phyloP scores from a whole-genome alignment of 2,797 vertebrate genomes.

The Martes flavigula region DNA sequence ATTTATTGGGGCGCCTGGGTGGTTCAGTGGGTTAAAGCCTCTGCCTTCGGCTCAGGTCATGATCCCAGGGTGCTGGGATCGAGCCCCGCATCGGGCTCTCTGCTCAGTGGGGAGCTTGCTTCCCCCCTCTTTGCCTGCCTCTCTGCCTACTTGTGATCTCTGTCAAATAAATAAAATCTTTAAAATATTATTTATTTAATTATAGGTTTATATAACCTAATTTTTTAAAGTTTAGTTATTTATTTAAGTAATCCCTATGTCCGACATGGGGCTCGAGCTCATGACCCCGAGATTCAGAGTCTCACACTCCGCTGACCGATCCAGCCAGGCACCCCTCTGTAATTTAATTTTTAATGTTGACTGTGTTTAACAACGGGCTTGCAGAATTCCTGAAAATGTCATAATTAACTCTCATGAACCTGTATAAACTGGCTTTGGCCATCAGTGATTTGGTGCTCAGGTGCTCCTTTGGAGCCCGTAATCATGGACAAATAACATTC shows the following conservation, averaged over 20 bases:
- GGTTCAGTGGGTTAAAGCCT: too few species aligned
- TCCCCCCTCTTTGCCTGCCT: too few species aligned
- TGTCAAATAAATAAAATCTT: not conserved
- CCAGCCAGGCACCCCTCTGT: not conserved
- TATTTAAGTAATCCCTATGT: not conserved
- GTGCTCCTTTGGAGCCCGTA: not conserved
- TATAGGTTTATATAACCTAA: not conserved
- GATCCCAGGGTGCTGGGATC: too few species aligned
- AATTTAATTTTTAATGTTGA: not conserved
- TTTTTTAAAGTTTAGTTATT: not conserved
- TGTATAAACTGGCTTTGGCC: not conserved
- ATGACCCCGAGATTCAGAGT: not conserved
- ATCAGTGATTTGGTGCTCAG: accelerated
- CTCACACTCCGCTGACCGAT: not conserved
- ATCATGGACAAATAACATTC: not conserved
- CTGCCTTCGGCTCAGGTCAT: too few species aligned
- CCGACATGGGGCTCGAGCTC: not conserved
- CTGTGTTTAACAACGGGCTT: not conserved
- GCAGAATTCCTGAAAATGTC: not conserved
- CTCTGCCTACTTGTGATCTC: too few species aligned
- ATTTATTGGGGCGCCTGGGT: not conserved
- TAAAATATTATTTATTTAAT: not conserved
- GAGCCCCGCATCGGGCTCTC: too few species aligned
- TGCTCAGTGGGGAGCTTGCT: too few species aligned
- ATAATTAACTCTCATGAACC: not conserved